Base-by-base conservation (phyloP, 2,113 vertebrate species). In the Pogonocichla stellata region DNA sequence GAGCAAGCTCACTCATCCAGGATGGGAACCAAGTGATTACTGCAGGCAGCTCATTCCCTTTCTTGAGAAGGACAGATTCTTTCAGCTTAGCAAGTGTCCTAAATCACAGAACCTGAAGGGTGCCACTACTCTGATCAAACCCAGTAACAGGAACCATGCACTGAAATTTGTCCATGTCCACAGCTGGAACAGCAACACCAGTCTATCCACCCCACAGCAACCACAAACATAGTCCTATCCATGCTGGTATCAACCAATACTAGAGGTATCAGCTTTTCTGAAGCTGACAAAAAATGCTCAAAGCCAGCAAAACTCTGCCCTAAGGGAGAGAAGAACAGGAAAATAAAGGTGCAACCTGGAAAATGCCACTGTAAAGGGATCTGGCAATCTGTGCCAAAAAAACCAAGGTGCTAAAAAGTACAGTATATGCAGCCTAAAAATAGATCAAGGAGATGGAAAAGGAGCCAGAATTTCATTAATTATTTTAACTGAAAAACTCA, bases 201-300 rank as follows among this genome's bases (percentile, higher is more conserved):
- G 34, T 17, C 20, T 31, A n/a, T 54, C 19, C 45, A 34, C 13
- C 40, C 42, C 74, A 50, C 11, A 34, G 36, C 23, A 72, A 61
- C 18, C 14, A 69, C 5, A 33, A 42, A 60, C 26, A 38, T 1
- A 28, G 6, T 7, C 10, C 65, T 42, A 42, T 23, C 17, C 1
- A 3, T 0, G 0, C 8, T 58, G 51, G 33, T 34, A 86, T 13
- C 18, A 66, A 62, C 25, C 40, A 61, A 22, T 25, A 24, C 3
- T 6, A 47, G 40, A 67, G n/a, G 17, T 42, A 71, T 24, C 34
- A 18, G 12, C 57, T 28, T 60, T 48, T 40, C 25, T 60, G 24
- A 82, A 64, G 22, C 28, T 40, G 43, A 80, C 45, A 90, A 74
- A 80, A 86, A 66, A 26, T 2, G 4, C 24, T 43, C 6, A 14